Base-by-base conservation (phyloP, 2,888 invertebrate genomes). In the Brassicogethes aeneus region DNA sequence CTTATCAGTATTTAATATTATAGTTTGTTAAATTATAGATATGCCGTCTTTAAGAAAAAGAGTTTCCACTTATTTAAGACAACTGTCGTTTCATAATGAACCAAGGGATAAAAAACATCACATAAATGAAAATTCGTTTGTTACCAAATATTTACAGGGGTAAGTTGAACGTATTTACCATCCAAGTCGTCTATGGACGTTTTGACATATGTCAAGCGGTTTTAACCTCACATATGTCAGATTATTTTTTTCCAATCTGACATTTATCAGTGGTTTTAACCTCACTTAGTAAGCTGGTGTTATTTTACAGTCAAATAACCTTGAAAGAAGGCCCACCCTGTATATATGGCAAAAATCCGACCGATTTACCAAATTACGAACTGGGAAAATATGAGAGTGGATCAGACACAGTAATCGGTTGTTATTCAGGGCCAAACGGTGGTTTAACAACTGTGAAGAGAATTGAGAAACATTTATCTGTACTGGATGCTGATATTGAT, bases 341-440 rank as follows among this genome's bases (percentile, higher is more conserved):
- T 39, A 74, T 80, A 49, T 79, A 80, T 56, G 85, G 85, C 2
- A 78, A 80, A 57, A 79, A 76, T 53, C 80, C 83, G 36, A 79
- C 81, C 39, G 84, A 85, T 60, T 69, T 89, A 52, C 86, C 87
- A 1, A 75, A 72, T 52, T 75, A 68, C 42, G 68, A 73, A 42
- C 60, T 82, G 36, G 74, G 70, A 8, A 51, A 60, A 15, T 75
- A 75, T 55, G 64, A 70, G 31, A 70, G 68, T 23, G 75, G 77
- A 12, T 60, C 72, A 16, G 70, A 72, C 39, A 73, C 76, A 37
- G 71, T 86, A 38, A 71, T 81, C 41, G 81, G 85, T 7, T 82
- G 87, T 40, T 80, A 80, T 57, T 85, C 89, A 0, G 91, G 91
- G 5, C 91, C 91, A 1, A 82, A 84, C 54, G 82, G 80, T 42